Evolutionary conservation across 2,888 invertebrate genomes (phyloP).

Genomic region (Ichneumon xanthorius): DNA sequence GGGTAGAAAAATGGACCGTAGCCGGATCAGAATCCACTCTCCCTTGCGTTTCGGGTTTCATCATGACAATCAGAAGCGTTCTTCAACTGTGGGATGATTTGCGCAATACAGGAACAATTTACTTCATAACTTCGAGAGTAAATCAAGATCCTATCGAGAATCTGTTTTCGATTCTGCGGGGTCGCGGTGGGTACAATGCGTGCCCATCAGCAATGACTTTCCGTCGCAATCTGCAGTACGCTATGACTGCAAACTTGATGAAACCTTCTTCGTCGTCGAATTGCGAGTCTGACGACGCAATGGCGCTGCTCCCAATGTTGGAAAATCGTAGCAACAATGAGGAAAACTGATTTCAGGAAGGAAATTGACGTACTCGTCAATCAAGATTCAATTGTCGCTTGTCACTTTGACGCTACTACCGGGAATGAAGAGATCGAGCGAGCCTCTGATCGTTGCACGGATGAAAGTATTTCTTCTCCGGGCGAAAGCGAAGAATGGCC

Average conservation of each 20-base stretch:
- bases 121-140: constrained; percentile 61
- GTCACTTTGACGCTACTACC: too few relatives aligned
- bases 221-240: constrained; percentile 63
- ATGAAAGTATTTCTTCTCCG: neutral
- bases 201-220: constrained; percentile 67
- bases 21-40: constrained; percentile 55
- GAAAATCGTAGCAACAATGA: neutral
- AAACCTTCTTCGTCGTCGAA: constrained; percentile 58
- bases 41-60: constrained; percentile 68
- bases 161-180: constrained; percentile 67
- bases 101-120: constrained; percentile 54
- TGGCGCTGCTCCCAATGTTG: constrained; percentile 58
- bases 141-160: constrained; percentile 72
- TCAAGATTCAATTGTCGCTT: neutral
- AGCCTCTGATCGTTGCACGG: neutral
- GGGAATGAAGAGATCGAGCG: neutral
- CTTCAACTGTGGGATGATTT: constrained; percentile 67
- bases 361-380: constrained; percentile 20
- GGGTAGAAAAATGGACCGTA: constrained; percentile 44
- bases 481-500: neutral
- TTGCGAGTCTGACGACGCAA: constrained; percentile 63
- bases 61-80: constrained; percentile 67
- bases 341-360: neutral
- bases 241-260: constrained; percentile 55
- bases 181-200: constrained; percentile 68